These are phyloP conservation scores for Masticophis lateralis DNA, from an alignment of 2,797 vertebrate genomes.

Conservation along the genomic window DNA sequence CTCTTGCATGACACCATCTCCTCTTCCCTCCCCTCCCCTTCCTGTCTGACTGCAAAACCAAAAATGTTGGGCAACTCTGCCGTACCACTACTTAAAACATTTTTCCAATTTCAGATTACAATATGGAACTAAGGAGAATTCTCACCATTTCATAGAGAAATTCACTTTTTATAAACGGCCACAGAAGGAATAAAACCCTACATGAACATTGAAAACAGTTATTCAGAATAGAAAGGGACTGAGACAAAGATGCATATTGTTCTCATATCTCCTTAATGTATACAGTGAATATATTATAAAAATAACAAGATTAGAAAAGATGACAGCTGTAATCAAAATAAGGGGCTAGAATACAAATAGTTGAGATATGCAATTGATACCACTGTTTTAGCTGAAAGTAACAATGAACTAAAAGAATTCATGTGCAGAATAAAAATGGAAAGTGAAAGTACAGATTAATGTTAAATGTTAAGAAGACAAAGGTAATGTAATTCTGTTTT, in stretches of 20 bases:
- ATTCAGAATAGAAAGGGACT: not conserved
- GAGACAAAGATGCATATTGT: not conserved
- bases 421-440: not conserved
- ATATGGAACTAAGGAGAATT: slow-evolving; percentile 12
- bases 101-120: slow-evolving; percentile 34
- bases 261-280: not conserved
- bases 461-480: not conserved
- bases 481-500: not conserved
- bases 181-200: not conserved
- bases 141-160: not conserved
- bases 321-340: not conserved
- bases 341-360: not conserved
- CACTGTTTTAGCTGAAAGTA: not conserved
- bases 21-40: not conserved
- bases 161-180: slow-evolving; percentile 10
- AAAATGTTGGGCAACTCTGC: not conserved
- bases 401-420: not conserved
- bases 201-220: not conserved
- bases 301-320: not conserved
- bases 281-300: not conserved
- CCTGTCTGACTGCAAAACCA: not conserved
- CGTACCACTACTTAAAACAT: not conserved
- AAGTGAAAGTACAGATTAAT: not conserved
- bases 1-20: not conserved
- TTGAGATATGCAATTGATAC: not conserved